Evolutionary conservation across 2,888 invertebrate genomes (phyloP).

Genomic region (Byasa hedistus): DNA sequence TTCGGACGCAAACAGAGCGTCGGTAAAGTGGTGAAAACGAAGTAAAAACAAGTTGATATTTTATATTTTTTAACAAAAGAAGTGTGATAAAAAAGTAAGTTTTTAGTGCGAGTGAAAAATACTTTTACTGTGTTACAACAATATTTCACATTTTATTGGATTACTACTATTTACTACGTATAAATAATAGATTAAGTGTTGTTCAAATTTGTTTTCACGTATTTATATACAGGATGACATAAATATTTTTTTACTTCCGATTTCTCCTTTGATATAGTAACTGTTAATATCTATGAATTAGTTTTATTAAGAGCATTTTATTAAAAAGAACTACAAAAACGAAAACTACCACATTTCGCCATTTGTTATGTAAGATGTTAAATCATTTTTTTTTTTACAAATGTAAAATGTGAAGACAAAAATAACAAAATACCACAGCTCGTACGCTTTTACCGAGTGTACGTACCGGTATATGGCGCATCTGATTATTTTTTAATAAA

Average conservation of each 20-base stretch:
- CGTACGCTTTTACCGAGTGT: neutral
- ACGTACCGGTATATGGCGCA: neutral
- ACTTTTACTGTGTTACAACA: constrained; percentile 33
- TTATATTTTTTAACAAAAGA: constrained; percentile 58
- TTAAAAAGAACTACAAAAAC: neutral
- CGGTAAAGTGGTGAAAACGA: constrained; percentile 66
- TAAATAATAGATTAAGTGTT: neutral
- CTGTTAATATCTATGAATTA: neutral
- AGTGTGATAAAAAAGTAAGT: constrained; percentile 64
- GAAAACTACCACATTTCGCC: too few relatives aligned
- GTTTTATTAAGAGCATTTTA: neutral
- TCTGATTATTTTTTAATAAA: neutral
- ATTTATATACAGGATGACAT: neutral
- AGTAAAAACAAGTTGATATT: constrained; percentile 43
- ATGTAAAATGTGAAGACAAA: neutral
- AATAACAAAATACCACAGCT: neutral
- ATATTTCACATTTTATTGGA: neutral
- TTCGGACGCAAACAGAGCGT: constrained; percentile 73
- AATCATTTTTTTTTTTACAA: too few relatives aligned
- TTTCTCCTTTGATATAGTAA: neutral
- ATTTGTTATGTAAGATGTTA: too few relatives aligned
- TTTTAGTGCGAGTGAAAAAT: constrained; percentile 36
- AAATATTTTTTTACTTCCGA: neutral
- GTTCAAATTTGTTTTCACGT: neutral
- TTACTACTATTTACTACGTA: too few relatives aligned